These are phyloP conservation scores for Limonius californicus DNA, from an alignment of 1,140 invertebrate genomes.

Conservation along the genomic window DNA sequence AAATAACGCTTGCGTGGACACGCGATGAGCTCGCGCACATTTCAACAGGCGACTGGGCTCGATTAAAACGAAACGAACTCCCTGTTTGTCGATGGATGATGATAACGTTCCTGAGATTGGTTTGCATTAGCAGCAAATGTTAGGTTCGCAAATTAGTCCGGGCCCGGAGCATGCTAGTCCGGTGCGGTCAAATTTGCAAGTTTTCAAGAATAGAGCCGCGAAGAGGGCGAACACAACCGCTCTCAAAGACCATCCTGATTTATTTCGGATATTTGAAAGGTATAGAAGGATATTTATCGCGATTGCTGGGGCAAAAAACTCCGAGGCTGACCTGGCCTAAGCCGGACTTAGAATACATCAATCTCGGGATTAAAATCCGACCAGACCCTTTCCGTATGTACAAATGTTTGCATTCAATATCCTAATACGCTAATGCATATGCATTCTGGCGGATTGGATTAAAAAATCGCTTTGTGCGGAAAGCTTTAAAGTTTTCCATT, in stretches of 20 bases:
- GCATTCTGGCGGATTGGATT: not conserved
- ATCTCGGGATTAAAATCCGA: constrained; percentile 6
- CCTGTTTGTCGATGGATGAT: not conserved
- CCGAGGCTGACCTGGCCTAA: not conserved
- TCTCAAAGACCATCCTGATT: not conserved
- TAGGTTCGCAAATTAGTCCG: too few relatives aligned
- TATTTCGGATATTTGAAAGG: not conserved
- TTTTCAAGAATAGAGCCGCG: not conserved
- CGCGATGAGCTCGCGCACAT: constrained; percentile 26
- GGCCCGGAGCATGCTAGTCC: too few relatives aligned
- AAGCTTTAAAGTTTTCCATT: too few relatives aligned
- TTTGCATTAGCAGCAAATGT: not conserved
- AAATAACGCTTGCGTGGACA: constrained; percentile 39
- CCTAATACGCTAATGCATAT: constrained; percentile 10
- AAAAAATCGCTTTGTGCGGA: too few relatives aligned
- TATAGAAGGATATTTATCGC: constrained; percentile 3
- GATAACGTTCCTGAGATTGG: not conserved
- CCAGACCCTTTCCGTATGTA: not conserved
- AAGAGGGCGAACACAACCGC: not conserved
- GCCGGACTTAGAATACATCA: constrained; percentile 14
- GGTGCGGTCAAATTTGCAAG: too few relatives aligned
- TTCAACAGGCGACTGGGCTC: constrained; percentile 24
- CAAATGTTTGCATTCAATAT: constrained; percentile 10
- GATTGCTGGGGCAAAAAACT: not conserved
- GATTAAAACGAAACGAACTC: constrained; percentile 25